Evolutionary conservation across 2,797 vertebrate genomes (phyloP).

Genomic region (Arrhamphus sclerolepis): DNA sequence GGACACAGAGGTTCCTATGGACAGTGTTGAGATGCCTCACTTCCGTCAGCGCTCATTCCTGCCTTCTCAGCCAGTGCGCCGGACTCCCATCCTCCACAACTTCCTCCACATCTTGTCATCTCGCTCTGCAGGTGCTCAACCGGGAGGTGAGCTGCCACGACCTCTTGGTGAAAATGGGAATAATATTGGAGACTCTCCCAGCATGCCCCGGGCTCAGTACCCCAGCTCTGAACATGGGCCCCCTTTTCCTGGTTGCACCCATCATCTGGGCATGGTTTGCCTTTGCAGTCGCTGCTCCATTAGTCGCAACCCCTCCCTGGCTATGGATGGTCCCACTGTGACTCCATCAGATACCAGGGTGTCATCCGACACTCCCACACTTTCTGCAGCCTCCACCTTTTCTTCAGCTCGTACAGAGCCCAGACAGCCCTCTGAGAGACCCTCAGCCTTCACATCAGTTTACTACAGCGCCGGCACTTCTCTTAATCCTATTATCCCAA

Average conservation of each 20-base stretch:
- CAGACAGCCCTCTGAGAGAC: slow-evolving; percentile 87
- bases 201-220: slow-evolving; percentile 88
- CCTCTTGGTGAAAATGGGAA: slow-evolving; percentile 49
- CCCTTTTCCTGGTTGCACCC: slow-evolving; percentile 90
- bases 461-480: slow-evolving; percentile 91
- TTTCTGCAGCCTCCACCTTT: slow-evolving; percentile 84
- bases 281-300: slow-evolving; percentile 93
- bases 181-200: slow-evolving; percentile 78
- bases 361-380: slow-evolving; percentile 66
- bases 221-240: slow-evolving; percentile 84
- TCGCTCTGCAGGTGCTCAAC: slow-evolving; percentile 89
- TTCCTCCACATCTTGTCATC: slow-evolving; percentile 99
- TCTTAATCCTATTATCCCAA: slow-evolving; percentile 83
- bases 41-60: slow-evolving; percentile 96
- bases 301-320: slow-evolving; percentile 81
- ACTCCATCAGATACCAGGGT: slow-evolving; percentile 80
- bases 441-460: slow-evolving; percentile 97
- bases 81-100: slow-evolving; percentile 98
- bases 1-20: slow-evolving; percentile 96
- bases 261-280: slow-evolving; percentile 95
- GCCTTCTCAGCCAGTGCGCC: slow-evolving; percentile 94
- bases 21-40: slow-evolving; percentile 94
- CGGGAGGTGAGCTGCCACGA: slow-evolving; percentile 81
- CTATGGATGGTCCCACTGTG: slow-evolving; percentile 76
- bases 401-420: slow-evolving; percentile 93